A percentile compares a stretch with the other conserved stretches of the same genome.
Conservation (phyloP, 2,113 vertebrate species). For the Columbina picui region DNA sequence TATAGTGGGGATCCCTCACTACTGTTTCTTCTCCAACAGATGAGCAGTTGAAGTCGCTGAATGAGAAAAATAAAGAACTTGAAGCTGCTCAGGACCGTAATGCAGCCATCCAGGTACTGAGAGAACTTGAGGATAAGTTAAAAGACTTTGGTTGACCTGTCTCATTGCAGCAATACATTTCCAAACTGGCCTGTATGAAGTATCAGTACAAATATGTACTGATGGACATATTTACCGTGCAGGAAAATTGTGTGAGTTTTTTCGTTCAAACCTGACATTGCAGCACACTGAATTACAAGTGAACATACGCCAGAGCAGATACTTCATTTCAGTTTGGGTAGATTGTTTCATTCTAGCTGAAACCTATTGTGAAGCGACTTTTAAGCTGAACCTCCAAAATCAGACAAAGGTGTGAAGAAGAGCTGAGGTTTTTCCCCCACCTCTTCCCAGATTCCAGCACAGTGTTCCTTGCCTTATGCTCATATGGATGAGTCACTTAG, state of each 20-base stretch:
- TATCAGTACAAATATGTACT: neutral
- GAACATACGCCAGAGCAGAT: neutral
- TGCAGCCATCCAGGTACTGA: conserved; percentile 82
- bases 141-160: neutral
- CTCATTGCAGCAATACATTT: neutral
- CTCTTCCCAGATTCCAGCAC: neutral
- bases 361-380: neutral
- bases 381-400: neutral
- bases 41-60: conserved; percentile 80
- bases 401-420: neutral
- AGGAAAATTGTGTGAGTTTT: neutral
- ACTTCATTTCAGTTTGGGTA: neutral
- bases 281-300: neutral
- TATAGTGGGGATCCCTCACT: neutral
- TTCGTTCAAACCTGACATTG: neutral
- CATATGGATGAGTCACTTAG: neutral
- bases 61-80: conserved; percentile 85
- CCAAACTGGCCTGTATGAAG: too few relatives aligned
- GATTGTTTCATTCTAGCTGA: neutral
- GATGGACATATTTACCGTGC: rapidly evolving
- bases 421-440: neutral
- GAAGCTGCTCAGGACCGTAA: conserved; percentile 79
- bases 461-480: neutral
- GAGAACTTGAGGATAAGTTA: neutral
- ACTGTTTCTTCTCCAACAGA: conserved; percentile 66